Conservation (phyloP, 2,113 vertebrate species). For the Pampusana beccarii region DNA sequence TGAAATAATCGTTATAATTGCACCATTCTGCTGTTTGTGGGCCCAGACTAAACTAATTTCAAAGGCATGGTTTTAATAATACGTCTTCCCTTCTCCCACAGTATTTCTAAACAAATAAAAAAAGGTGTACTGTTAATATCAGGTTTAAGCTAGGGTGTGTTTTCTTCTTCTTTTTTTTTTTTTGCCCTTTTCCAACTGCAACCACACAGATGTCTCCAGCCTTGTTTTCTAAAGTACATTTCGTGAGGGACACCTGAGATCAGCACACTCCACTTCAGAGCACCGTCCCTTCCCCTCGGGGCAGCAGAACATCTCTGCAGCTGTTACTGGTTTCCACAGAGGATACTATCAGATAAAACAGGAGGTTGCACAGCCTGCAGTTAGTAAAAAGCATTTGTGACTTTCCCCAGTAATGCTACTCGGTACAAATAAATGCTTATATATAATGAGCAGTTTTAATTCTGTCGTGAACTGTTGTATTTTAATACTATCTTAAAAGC, state of each 20-base stretch:
- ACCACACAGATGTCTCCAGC: background rate
- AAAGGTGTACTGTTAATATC: background rate
- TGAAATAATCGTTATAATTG: constrained; percentile 43
- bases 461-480: background rate
- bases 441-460: background rate
- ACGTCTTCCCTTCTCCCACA: background rate
- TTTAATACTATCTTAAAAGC: background rate
- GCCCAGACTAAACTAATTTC: constrained; percentile 2
- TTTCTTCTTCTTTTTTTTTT: background rate
- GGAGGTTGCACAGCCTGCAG: background rate
- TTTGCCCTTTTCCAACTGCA: background rate
- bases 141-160: background rate
- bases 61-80: constrained; percentile 26
- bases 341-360: background rate
- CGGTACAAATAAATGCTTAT: background rate
- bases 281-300: background rate
- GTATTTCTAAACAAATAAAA: background rate
- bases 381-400: background rate
- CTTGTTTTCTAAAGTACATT: background rate
- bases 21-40: background rate
- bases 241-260: constrained; percentile 7
- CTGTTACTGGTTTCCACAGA: background rate
- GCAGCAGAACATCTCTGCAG: background rate
- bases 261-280: background rate
- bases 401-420: background rate